Conservation (phyloP, 2,888 invertebrate genomes). For the Hirtodrosophila histrioides region DNA sequence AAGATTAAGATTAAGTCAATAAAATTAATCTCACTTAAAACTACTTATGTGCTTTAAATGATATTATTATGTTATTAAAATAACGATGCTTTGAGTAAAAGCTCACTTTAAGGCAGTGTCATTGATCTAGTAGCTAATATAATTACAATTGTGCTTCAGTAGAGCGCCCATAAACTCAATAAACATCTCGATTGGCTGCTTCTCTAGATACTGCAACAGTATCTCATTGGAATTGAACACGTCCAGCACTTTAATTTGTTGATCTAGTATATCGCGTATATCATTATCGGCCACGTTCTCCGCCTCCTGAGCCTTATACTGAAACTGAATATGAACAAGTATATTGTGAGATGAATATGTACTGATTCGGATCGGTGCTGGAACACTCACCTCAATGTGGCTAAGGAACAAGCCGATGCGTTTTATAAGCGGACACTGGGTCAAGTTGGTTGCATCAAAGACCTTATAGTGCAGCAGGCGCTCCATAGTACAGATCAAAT, state of each 20-base stretch:
- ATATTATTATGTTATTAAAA: too few relatives aligned
- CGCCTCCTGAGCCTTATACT: slow-evolving; percentile 66
- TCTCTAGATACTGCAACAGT: slow-evolving; percentile 69
- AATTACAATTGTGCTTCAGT: slow-evolving; percentile 67
- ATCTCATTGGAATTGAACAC: slow-evolving; percentile 63
- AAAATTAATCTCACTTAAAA: too few relatives aligned
- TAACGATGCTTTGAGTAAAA: too few relatives aligned
- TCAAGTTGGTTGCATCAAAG: slow-evolving; percentile 61
- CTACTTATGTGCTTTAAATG: too few relatives aligned
- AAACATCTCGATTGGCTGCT: slow-evolving; percentile 78
- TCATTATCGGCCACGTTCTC: slow-evolving; percentile 58
- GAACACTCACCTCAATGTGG: slow-evolving; percentile 73
- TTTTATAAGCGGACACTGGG: slow-evolving; percentile 79
- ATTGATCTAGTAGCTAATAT: neutral
- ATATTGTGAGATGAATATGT: neutral
- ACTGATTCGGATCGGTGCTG: too few relatives aligned
- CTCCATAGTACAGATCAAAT: slow-evolving; percentile 67
- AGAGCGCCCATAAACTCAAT: slow-evolving; percentile 67
- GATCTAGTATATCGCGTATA: slow-evolving; percentile 65
- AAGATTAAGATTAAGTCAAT: too few relatives aligned
- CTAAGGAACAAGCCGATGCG: slow-evolving; percentile 81
- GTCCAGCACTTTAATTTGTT: slow-evolving; percentile 62
- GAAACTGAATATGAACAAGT: slow-evolving; percentile 59
- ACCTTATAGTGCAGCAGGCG: slow-evolving; percentile 75
- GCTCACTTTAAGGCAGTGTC: neutral